Evolutionary conservation across 2,888 invertebrate species (phyloP).

Genomic region (Agonopterix alstromeriana): DNA sequence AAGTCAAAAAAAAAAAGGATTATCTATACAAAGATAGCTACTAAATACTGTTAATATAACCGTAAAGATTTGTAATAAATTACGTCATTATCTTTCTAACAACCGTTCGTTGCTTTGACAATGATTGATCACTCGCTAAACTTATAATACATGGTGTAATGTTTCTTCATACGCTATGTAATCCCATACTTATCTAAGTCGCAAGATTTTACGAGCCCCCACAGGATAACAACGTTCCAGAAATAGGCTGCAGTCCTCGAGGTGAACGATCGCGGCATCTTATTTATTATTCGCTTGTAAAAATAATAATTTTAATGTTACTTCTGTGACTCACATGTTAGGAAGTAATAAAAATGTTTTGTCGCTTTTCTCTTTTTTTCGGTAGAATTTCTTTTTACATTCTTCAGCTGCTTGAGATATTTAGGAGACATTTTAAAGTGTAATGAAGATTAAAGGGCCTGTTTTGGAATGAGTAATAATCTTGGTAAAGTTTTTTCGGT

Average conservation of each 20-base stretch:
- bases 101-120: too few relatives aligned
- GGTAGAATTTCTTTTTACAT: too few relatives aligned
- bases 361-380: too few relatives aligned
- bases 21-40: too few relatives aligned
- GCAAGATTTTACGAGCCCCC: constrained; percentile 11
- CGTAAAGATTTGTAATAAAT: neutral
- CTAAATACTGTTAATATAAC: too few relatives aligned
- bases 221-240: constrained; percentile 28
- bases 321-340: constrained; percentile 23
- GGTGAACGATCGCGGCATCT: constrained; percentile 42
- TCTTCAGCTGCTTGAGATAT: constrained; percentile 1
- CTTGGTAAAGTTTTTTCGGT: too few relatives aligned
- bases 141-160: too few relatives aligned
- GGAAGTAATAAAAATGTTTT: constrained; percentile 36
- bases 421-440: neutral
- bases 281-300: constrained; percentile 48
- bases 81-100: neutral
- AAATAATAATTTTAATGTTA: constrained; percentile 37
- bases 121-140: too few relatives aligned
- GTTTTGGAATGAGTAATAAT: neutral
- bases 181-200: neutral
- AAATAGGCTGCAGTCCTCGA: constrained; percentile 28
- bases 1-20: too few relatives aligned
- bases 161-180: neutral
- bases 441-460: neutral